Base-by-base conservation (phyloP, 2,113 vertebrate species). In the Campylomormyrus tamandua region DNA sequence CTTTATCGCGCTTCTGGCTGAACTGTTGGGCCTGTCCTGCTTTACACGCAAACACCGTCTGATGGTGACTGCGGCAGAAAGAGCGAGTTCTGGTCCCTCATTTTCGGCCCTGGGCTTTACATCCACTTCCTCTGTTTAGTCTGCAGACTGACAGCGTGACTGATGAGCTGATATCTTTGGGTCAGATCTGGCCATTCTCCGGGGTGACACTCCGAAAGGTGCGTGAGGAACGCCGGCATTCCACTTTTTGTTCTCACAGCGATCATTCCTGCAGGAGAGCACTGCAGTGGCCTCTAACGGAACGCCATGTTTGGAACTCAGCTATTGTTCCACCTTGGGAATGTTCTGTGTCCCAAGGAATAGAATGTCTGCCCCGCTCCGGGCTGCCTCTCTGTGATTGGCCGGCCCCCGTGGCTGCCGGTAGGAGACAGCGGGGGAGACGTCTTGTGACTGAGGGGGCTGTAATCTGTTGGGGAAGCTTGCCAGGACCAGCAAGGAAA, bases 371-470 rank as follows among this genome's bases (percentile, higher is more conserved):
- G 53, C 21, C 87, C 87, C 42, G 4, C 42, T 49, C 35, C 2
- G 27, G 19, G 87, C 42, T 53, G 50, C 49, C 7, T 3, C 49
- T 87, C 49, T 2, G 49, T 56, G 50, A 87, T 87, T 87, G n/a
- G 85, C 85, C 13, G 15, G 52, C 5, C 2, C 17, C 39, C 31
- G 84, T 35, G 87, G 62, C n/a, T 35, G 19, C 13, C 19, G 3
- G n/a, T 39, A 7, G 35, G 49, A 87, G 49, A 48, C 85, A 87
- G 85, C 27, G 24, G 86, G 86, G 53, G 52, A 42, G 87, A 58
- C 39, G 45, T 88, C 87, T 74, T 88, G 58, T 88, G 87, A 88
- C 87, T 50, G 45, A 48, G 58, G 62, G 45, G 15, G 21, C 13
- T 70, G 62, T 70, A 31, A 70, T 70, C 45, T 66, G 66, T 46